These are phyloP conservation scores for Adela reaumurella DNA, from an alignment of 2,888 invertebrate species.

Conservation along the genomic window DNA sequence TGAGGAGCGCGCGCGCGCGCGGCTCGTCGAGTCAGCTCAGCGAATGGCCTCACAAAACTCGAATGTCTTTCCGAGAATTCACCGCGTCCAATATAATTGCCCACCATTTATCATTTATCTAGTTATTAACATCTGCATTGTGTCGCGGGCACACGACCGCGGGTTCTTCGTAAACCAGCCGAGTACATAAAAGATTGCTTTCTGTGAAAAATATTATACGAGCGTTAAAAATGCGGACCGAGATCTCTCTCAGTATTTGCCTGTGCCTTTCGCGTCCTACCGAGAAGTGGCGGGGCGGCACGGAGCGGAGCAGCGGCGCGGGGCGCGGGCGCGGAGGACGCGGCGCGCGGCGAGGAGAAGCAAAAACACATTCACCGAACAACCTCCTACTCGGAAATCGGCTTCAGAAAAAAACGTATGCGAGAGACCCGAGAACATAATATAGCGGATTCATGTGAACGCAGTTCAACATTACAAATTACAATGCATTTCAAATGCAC, in stretches of 20 bases:
- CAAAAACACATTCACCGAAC: neutral
- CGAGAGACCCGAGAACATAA: neutral
- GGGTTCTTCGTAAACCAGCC: neutral
- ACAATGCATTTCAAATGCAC: too few relatives aligned
- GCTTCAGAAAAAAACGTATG: neutral
- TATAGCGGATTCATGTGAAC: neutral
- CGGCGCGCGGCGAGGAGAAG: too few relatives aligned
- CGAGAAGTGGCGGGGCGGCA: neutral
- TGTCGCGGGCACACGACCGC: neutral
- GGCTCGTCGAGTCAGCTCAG: too few relatives aligned
- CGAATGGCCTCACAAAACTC: neutral
- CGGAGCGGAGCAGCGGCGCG: too few relatives aligned
- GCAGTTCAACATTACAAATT: too few relatives aligned
- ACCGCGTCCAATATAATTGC: neutral
- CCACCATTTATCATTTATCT: slow-evolving; percentile 26
- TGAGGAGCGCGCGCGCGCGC: neutral
- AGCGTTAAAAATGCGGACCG: neutral
- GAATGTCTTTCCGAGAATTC: neutral
- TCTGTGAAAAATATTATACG: neutral
- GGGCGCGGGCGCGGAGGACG: too few relatives aligned
- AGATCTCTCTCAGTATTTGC: neutral
- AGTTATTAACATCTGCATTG: slow-evolving; percentile 22
- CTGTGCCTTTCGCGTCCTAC: neutral
- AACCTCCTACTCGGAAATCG: neutral
- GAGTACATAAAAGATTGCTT: neutral